Base-by-base conservation (phyloP, 1,140 invertebrate genomes). In the Archivesica marissinica region DNA sequence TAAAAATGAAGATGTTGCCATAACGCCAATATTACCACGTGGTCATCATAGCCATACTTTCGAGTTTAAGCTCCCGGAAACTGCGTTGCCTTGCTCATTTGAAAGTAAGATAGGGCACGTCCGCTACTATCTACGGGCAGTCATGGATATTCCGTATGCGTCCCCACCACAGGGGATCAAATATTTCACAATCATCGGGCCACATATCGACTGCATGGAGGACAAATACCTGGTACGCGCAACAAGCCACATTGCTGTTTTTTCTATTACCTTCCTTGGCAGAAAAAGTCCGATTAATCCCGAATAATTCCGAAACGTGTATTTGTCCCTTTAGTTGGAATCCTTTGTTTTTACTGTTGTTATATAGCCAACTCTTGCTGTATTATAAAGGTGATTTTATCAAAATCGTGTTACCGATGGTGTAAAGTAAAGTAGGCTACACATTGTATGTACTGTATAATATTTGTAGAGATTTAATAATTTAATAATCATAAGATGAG, bases 191-290 rank as follows among this genome's bases (percentile, higher is more conserved):
- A 95, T 97, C 44, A 97, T 97, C 88, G 97, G 97, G 23, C 97
- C 97, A 17, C 96, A 97, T 89, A 97, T 97, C 89, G 97, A 97
- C 92, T 97, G 97, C 91, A 97, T 97, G 96, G 97, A 97, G 82
- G 96, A 97, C 90, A 96, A 97, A 92, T 97, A 97, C 93, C 94
- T 97, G 95, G 97, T 97, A 35, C 4, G 59, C 38, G 7, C 33
- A 30, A 47, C 7, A 9, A 9, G 7, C 17, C 41, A 47, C 17
- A 47, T n/a, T n/a, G n/a, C n/a, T n/a, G n/a, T n/a, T n/a, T n/a
- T n/a, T n/a, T n/a, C n/a, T n/a, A n/a, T n/a, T n/a, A n/a, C n/a
- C n/a, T n/a, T n/a, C n/a, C n/a, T n/a, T n/a, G n/a, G n/a, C n/a
- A n/a, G n/a, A n/a, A n/a, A n/a, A n/a, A n/a, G n/a, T n/a, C n/a